Base-by-base conservation (phyloP, 2,888 invertebrate genomes). In the Gryllus longicercus region DNA sequence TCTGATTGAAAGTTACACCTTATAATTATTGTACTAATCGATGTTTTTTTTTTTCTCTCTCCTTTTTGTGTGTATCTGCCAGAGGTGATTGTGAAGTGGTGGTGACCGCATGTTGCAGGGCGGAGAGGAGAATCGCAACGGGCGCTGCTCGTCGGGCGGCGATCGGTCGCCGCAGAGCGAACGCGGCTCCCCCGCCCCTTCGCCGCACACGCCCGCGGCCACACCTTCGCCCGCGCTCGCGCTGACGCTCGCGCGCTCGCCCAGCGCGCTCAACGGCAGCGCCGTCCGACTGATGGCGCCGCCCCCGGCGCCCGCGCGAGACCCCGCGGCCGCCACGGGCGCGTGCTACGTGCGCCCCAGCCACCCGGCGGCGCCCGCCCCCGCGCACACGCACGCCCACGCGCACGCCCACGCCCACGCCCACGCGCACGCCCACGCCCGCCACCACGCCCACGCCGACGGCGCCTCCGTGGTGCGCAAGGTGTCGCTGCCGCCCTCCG, bases 401-500 rank as follows among this genome's bases (percentile, higher is more conserved):
- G n/a, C n/a, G n/a, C n/a, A n/a, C n/a, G n/a, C n/a, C n/a, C 16
- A 14, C n/a, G 76, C 51, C 21, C n/a, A n/a, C 38, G 38, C 38
- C 5, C 38, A 38, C 38, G 38, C 38, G 5, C 38, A 38, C 38
- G 38, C 49, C 10, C 25, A 25, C 14, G 77, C n/a, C 76, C 49
- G 5, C 21, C 12, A 23, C 11, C 63, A 76, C n/a, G 11, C 21
- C 16, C 63, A 21, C 18, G 49, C 76, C 21, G 25, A 23, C 23
- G 74, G 21, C 14, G 78, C 25, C n/a, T 12, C 78, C 63, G 14
- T 77, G 10, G 74, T 51, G 50, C 79, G 79, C 74, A 81, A 76
- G 51, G 63, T n/a, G 63, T 63, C 63, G 14, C 50, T 77, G 51
- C 77, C 50, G 77, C 77, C 77, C 2, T 14, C 23, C n/a, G 50